These are phyloP conservation scores for Trichogramma evanescens DNA, from an alignment of 2,888 invertebrate species.

Conservation along the genomic window DNA sequence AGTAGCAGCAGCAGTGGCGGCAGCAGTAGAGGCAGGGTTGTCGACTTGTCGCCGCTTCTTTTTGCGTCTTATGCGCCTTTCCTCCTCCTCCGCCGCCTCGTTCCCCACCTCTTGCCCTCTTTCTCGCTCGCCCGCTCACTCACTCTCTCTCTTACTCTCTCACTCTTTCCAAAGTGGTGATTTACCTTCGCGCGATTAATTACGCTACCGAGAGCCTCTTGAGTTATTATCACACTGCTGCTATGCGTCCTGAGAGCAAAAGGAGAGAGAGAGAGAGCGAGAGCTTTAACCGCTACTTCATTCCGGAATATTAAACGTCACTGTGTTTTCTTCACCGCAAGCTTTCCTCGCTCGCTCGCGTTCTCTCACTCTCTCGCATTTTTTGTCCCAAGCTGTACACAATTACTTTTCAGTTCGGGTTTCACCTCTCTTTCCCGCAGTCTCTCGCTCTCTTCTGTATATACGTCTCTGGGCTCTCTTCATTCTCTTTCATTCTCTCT, in stretches of 20 bases:
- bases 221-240: slow-evolving; percentile 24
- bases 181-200: slow-evolving; percentile 30
- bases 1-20: background rate
- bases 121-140: slow-evolving; percentile 1
- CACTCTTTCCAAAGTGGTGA: slow-evolving; percentile 22
- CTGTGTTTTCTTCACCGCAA: slow-evolving; percentile 15
- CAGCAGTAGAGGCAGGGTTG: background rate
- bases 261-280: background rate
- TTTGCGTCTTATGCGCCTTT: slow-evolving; percentile 19
- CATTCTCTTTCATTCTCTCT: slow-evolving; percentile 1
- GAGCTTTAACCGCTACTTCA: background rate
- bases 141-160: background rate
- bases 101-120: background rate
- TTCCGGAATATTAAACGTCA: slow-evolving; percentile 20
- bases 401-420: slow-evolving; percentile 22
- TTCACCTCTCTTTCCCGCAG: slow-evolving; percentile 11
- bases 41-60: slow-evolving; percentile 24
- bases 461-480: background rate
- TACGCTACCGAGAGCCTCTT: slow-evolving; percentile 24
- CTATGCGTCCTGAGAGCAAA: slow-evolving; percentile 20
- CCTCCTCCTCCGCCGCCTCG: slow-evolving; percentile 7
- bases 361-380: background rate
- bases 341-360: slow-evolving; percentile 1
- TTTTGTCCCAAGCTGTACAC: background rate
- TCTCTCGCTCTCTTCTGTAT: background rate